Evolutionary conservation across 1,140 invertebrate species (phyloP), one percentile per base, ranked within the genome.

Genomic region (Periplaneta americana): DNA sequence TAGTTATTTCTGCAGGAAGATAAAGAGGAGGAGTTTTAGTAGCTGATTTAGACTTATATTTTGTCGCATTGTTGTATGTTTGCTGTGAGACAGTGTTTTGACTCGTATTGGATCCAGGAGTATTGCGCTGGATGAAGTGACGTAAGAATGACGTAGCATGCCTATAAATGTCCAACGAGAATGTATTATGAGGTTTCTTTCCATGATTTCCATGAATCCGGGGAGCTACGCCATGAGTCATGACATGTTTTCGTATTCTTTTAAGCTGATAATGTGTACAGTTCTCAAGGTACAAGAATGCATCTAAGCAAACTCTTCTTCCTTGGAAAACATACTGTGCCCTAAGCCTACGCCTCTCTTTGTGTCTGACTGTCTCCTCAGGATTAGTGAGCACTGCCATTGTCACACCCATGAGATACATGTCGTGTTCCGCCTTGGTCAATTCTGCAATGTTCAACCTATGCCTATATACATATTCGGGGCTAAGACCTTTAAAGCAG

Each of bases 101-200:
- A 36, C 37, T n/a, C 13, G 48, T 5, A 57, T 34, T 80, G 22
- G 18, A 57, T 34, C 39, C 31, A 76, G 83, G 83, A 17, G 84
- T 90, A 83, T 92, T 91, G 83, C 92, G 91, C 83, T 92, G 88
- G 80, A 92, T 91, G 86, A 94, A 95, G 83, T 92, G 91, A 86
- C 95, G 94, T 22, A 95, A 87, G 86, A 95, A 95, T 83, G 93
- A 91, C 11, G 93, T 94, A 3, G 93, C 94, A 86, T 94, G 93
- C 85, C 93, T 91, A 84, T 95, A 95, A 81, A 94, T 95, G 85
- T 95, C 93, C 33, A 95, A 87, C 11, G 94, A 93, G 85, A 95
- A 95, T 2, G 94, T 94, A 86, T 96, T 96, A 84, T 95, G 94
- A n/a, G 94, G 94, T 85, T 94, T 92, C 88, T 95, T 95, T 9